A percentile compares a stretch with the other conserved stretches of the same genome.
phyloP scores from a whole-genome alignment of 2,113 vertebrate species.

The Aepyceros melampus region DNA sequence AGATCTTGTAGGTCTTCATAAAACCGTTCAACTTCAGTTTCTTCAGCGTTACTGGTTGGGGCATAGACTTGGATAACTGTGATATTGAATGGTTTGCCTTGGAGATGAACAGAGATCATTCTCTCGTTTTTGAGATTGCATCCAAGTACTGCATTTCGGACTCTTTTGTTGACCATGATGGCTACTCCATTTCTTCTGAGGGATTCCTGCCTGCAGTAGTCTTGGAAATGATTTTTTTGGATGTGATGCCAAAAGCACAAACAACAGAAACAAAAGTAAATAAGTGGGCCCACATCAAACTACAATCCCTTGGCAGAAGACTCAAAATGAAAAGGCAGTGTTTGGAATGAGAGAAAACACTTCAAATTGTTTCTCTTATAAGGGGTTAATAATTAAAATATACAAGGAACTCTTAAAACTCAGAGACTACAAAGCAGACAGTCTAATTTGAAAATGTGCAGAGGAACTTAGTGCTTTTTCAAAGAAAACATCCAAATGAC shows the following conservation, averaged over 20 bases:
- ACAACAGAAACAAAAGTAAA: neutral
- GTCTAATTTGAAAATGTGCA: neutral
- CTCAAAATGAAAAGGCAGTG: neutral
- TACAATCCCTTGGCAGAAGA: neutral
- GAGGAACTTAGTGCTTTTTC: neutral
- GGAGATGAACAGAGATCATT: no score
- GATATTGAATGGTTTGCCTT: no score
- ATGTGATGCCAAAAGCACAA: neutral
- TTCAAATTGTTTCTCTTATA: neutral
- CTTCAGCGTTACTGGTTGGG: no score
- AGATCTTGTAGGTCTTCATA: no score
- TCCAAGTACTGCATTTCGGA: no score
- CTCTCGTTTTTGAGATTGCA: no score
- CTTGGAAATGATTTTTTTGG: neutral
- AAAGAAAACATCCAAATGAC: neutral
- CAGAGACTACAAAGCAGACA: neutral
- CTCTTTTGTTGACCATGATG: no score
- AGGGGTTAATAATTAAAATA: neutral
- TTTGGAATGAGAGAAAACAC: neutral
- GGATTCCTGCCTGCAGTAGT: no score
- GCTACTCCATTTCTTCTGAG: no score
- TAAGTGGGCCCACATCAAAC: neutral
- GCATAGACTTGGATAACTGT: no score
- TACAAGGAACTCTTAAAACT: neutral
- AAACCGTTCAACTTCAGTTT: no score